Evolutionary conservation across 1,140 invertebrate genomes (phyloP).

Genomic region (Pteromalus puparum): DNA sequence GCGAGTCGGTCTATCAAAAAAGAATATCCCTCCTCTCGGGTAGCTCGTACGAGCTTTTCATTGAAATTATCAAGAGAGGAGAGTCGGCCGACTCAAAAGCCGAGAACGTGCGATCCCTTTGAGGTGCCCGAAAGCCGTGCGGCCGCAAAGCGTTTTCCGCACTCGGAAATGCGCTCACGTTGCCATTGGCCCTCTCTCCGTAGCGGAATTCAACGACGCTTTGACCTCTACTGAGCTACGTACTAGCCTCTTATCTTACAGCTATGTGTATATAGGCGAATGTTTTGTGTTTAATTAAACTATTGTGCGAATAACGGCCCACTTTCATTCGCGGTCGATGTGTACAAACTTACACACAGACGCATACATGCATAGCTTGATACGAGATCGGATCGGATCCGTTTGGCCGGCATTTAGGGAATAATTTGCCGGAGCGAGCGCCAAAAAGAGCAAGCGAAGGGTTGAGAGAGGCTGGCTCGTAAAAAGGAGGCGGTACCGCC

Average conservation of each 20-base stretch:
- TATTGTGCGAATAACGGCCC: too few species aligned
- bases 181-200: neutral
- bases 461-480: conserved; percentile 41
- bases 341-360: too few species aligned
- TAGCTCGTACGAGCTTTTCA: conserved; percentile 3
- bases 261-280: neutral
- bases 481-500: conserved; percentile 47
- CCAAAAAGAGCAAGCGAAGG: conserved; percentile 26
- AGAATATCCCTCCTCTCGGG: neutral
- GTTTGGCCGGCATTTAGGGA: conserved; percentile 17
- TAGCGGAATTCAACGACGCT: neutral
- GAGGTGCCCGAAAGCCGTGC: conserved; percentile 17
- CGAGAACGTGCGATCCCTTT: conserved; percentile 31
- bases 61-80: conserved; percentile 26
- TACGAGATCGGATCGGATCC: conserved; percentile 31
- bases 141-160: conserved; percentile 46
- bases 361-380: neutral
- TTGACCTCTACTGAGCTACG: neutral
- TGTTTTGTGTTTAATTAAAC: too few species aligned
- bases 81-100: conserved; percentile 40
- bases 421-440: conserved; percentile 10
- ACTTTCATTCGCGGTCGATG: too few species aligned
- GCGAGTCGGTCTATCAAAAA: neutral
- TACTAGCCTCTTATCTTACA: neutral
- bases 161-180: neutral